These are phyloP conservation scores for Drosophila prostipennis DNA, from an alignment of 2,888 invertebrate species.

Conservation along the genomic window DNA sequence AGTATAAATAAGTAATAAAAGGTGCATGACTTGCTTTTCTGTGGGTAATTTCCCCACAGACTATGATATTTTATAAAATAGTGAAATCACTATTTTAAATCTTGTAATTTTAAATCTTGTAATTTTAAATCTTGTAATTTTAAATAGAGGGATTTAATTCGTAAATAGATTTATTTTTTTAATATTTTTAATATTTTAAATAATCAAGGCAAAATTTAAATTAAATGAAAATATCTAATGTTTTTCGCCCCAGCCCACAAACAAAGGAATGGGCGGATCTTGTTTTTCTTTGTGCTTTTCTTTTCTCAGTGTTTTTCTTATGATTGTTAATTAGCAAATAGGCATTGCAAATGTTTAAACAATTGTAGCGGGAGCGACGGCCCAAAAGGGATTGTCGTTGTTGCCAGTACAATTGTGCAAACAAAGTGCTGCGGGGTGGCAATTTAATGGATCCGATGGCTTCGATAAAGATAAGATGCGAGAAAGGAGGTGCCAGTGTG, in stretches of 20 bases:
- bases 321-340: constrained; percentile 68
- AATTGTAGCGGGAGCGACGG: constrained; percentile 35
- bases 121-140: too few species aligned
- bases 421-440: not conserved
- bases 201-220: too few species aligned
- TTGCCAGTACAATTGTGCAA: constrained; percentile 20
- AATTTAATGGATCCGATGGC: constrained; percentile 5
- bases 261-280: constrained; percentile 1
- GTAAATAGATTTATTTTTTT: too few species aligned
- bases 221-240: too few species aligned
- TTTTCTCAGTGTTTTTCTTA: constrained; percentile 28
- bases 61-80: too few species aligned
- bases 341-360: constrained; percentile 58
- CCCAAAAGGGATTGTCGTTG: constrained; percentile 1
- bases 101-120: too few species aligned
- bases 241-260: too few species aligned
- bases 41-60: too few species aligned
- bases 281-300: constrained; percentile 14
- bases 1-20: not conserved
- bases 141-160: too few species aligned
- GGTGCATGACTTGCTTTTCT: too few species aligned
- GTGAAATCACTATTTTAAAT: too few species aligned
- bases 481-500: not conserved
- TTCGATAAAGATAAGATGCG: not conserved
- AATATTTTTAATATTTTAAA: too few species aligned